Percentiles rank a stretch among this genome's conserved stretches.
These are phyloP conservation scores for Sminthurides aquaticus DNA, from an alignment of 2,888 invertebrate genomes.

Conservation along the genomic window DNA sequence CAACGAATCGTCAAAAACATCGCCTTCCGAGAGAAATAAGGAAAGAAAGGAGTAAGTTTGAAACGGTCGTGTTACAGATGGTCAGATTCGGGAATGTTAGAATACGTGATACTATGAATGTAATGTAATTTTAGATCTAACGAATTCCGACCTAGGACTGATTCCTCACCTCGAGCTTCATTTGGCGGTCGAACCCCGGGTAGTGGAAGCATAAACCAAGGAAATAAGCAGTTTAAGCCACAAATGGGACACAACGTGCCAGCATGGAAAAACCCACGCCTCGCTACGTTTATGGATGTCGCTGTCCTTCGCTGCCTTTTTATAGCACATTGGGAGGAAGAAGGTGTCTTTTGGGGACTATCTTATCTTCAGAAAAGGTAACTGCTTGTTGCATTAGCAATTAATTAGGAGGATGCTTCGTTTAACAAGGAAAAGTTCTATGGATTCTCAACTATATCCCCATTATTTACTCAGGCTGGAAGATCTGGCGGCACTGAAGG, in stretches of 20 bases:
- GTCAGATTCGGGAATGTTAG: neutral
- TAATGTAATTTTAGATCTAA: slow-evolving; percentile 22
- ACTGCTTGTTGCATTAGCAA: too few relatives aligned
- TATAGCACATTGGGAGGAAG: slow-evolving; percentile 94
- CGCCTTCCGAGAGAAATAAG: slow-evolving; percentile 37
- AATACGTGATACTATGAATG: neutral
- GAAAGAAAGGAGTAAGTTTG: slow-evolving; percentile 36
- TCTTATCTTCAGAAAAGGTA: slow-evolving; percentile 84
- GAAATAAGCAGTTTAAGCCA: slow-evolving; percentile 19
- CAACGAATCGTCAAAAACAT: slow-evolving; percentile 43
- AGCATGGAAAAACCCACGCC: slow-evolving; percentile 55
- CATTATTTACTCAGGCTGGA: slow-evolving; percentile 34
- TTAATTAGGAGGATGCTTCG: too few relatives aligned
- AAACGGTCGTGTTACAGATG: too few relatives aligned
- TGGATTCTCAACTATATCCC: too few relatives aligned
- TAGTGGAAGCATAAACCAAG: slow-evolving; percentile 25
- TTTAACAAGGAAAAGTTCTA: too few relatives aligned
- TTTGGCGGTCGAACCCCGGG: slow-evolving; percentile 30
- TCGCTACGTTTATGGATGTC: slow-evolving; percentile 93
- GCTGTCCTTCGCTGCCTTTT: slow-evolving; percentile 92
- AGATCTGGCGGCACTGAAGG: slow-evolving; percentile 38
- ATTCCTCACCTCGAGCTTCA: slow-evolving; percentile 42
- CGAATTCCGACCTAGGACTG: slow-evolving; percentile 41
- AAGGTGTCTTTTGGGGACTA: slow-evolving; percentile 95
- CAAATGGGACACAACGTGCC: slow-evolving; percentile 37